Evolutionary conservation across 1,140 invertebrate genomes (phyloP).

Genomic region (Geopemphigus sp.): DNA sequence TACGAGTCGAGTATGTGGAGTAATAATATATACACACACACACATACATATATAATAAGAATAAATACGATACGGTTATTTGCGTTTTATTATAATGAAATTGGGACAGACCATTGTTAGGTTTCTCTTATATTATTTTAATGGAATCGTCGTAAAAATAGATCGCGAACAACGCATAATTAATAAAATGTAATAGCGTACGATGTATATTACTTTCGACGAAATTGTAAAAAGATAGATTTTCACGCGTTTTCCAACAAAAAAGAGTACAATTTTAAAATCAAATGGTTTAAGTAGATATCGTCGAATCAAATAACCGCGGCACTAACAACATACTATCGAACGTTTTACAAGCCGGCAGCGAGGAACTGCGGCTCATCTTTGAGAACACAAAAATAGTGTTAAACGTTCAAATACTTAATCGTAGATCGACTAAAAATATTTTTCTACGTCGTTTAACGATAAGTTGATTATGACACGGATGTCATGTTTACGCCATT

Average conservation of each 20-base stretch:
- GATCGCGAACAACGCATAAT: background rate
- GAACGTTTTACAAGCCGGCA: no score
- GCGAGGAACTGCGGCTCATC: no score
- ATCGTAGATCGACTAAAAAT: no score
- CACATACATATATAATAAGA: background rate
- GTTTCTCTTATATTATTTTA: slow-evolving; percentile 10
- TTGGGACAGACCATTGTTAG: background rate
- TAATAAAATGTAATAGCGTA: background rate
- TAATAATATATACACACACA: background rate
- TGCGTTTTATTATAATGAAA: slow-evolving; percentile 1
- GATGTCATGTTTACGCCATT: no score
- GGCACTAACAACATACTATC: no score
- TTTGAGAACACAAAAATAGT: no score
- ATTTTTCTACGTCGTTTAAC: no score
- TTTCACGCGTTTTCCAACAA: background rate
- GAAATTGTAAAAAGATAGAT: background rate
- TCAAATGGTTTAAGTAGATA: no score
- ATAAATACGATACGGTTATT: background rate
- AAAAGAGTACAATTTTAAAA: background rate
- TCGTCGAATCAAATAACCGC: no score
- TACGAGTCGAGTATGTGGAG: background rate
- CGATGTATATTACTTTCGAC: no score
- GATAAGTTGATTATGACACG: no score
- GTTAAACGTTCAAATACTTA: no score
- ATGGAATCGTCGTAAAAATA: background rate